phyloP scores from a whole-genome alignment of 2,888 invertebrate species.

The Oscheius onirici region DNA sequence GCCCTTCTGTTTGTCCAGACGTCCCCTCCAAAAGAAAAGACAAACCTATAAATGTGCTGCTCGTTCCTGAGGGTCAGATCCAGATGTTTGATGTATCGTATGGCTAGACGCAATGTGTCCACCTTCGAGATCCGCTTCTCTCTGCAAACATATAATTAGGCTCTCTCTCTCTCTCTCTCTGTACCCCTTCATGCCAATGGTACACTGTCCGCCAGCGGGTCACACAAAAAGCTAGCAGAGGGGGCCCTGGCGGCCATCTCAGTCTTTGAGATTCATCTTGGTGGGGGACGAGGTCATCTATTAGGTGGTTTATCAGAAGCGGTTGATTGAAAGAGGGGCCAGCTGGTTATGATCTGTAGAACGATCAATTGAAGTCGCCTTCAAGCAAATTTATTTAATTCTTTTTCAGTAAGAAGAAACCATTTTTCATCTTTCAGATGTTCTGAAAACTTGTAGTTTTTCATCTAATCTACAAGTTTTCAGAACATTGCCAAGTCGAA shows the following conservation, averaged over 20 bases:
- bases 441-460: no score
- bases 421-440: no score
- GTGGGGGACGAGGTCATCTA: constrained; percentile 9
- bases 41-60: constrained; percentile 41
- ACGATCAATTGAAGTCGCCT: no score
- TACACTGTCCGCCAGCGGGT: no score
- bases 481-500: no score
- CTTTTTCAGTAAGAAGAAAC: no score
- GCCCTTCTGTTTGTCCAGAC: no score
- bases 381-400: no score
- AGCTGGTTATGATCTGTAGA: no score
- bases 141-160: constrained; percentile 45
- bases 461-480: no score
- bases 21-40: no score
- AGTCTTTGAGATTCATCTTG: constrained; percentile 21
- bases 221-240: constrained; percentile 9
- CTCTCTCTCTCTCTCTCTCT: neutral
- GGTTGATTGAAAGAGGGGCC: neutral
- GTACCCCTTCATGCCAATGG: neutral
- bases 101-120: constrained; percentile 72
- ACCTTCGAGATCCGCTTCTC: constrained; percentile 72
- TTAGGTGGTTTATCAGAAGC: neutral
- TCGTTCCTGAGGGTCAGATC: constrained; percentile 57
- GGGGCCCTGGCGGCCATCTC: neutral
- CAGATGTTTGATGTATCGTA: constrained; percentile 71